Evolutionary conservation across 2,113 vertebrate genomes (phyloP), one percentile per base, ranked within the genome.

Genomic region (Cyprichromis sp.): DNA sequence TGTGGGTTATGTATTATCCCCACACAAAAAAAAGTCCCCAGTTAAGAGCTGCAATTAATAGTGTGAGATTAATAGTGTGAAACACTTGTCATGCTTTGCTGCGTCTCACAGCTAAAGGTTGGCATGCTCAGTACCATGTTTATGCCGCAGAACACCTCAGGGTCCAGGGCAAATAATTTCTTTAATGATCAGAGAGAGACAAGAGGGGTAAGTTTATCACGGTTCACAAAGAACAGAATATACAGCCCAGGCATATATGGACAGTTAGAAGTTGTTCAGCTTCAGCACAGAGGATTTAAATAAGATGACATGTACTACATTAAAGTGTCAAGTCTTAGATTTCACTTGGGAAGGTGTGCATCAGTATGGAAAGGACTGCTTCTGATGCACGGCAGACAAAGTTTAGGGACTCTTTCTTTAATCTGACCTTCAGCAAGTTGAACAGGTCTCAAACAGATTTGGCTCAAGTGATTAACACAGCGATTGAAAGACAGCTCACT

Each of bases 101-200:
- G 94, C 53, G 71, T 89, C 78, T 89, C 91, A 91, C 89, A 94
- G 94, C 93, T 91, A 66, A 85, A 91, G 71, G 84, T 86, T 85
- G 88, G 50, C 84, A 86, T 91, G 92, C 93, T 96, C 94, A 95
- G 94, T 96, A 96, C 95, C 95, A 95, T 96, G 93, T 95, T 95
- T 92, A 93, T 94, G 95, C 91, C 90, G 92, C 92, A 88, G 94
- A 96, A 94, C 88, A 94, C 96, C 80, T 96, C 95, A 45, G 95
- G 95, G 90, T 96, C 95, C 95, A 96, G 92, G 87, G 94, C 90
- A 96, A 96, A 96, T 94, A 96, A 93, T 94, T 96, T 96, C 95
- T 96, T 96, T 92, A 91, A 92, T 87, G 86, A 92, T 88, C 90
- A 93, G 73, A 94, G 92, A 95, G 66, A 95, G 84, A 96, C 87